These are phyloP conservation scores for Troides oblongomaculatus DNA, from an alignment of 2,888 invertebrate species.

Conservation along the genomic window DNA sequence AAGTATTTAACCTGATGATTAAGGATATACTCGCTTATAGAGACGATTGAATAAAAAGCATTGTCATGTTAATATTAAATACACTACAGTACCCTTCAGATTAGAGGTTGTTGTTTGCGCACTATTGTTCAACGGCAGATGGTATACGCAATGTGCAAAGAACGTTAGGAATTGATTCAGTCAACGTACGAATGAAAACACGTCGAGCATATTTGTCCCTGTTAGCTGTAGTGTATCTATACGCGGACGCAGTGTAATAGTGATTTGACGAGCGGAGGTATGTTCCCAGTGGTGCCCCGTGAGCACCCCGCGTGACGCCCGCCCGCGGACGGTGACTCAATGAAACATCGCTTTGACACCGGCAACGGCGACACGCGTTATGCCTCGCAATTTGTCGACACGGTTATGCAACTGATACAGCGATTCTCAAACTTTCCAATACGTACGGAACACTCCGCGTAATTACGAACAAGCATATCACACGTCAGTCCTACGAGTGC, in stretches of 20 bases:
- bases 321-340: constrained; percentile 42
- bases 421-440: constrained; percentile 3
- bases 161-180: neutral
- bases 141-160: too few species aligned
- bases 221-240: neutral
- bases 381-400: constrained; percentile 65
- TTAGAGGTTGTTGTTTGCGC: too few species aligned
- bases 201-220: neutral
- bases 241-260: neutral
- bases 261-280: constrained; percentile 1
- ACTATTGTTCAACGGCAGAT: too few species aligned
- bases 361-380: constrained; percentile 67
- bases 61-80: too few species aligned
- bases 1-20: too few species aligned
- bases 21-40: too few species aligned
- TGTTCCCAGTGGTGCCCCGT: constrained; percentile 16
- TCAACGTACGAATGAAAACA: neutral
- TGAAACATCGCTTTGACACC: constrained; percentile 48
- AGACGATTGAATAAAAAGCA: too few species aligned
- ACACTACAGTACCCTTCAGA: too few species aligned
- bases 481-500: too few species aligned
- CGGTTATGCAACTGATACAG: constrained; percentile 62
- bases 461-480: too few species aligned
- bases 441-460: too few species aligned
- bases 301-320: constrained; percentile 34